Conservation (phyloP, 2,888 invertebrate genomes). For the Erebia epiphron region DNA sequence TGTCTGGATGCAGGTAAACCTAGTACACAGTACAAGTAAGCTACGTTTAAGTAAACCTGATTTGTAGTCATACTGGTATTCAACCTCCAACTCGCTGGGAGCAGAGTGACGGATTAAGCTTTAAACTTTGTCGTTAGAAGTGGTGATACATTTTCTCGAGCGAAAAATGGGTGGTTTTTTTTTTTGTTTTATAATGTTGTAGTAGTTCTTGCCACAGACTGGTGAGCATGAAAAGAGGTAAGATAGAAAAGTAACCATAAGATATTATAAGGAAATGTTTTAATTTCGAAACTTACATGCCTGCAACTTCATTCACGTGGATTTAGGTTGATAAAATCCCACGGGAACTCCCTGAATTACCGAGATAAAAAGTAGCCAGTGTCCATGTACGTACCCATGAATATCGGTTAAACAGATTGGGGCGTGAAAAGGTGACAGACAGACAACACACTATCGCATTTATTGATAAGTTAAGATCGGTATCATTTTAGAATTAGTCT, state of each 20-base stretch:
- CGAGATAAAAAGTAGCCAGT: too few species aligned
- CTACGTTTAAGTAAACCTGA: constrained; percentile 21
- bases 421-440: too few species aligned
- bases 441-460: too few species aligned
- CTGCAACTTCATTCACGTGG: too few species aligned
- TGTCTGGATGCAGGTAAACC: not conserved
- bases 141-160: constrained; percentile 21
- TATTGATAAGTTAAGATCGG: too few species aligned
- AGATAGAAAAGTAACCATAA: not conserved
- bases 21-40: constrained; percentile 11
- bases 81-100: constrained; percentile 18
- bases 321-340: too few species aligned
- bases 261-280: too few species aligned
- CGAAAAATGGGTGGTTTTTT: constrained; percentile 3
- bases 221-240: not conserved
- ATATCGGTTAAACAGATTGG: too few species aligned
- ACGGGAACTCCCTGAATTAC: too few species aligned
- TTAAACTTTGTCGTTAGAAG: constrained; percentile 25
- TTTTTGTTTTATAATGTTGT: constrained; percentile 8
- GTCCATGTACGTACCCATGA: too few species aligned
- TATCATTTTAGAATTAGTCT: too few species aligned
- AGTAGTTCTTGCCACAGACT: constrained; percentile 1
- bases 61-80: constrained; percentile 24
- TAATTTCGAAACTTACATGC: too few species aligned
- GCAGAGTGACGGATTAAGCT: constrained; percentile 26